Conservation (phyloP, 2,113 vertebrate genomes). For the Neodon shergylaensis region DNA sequence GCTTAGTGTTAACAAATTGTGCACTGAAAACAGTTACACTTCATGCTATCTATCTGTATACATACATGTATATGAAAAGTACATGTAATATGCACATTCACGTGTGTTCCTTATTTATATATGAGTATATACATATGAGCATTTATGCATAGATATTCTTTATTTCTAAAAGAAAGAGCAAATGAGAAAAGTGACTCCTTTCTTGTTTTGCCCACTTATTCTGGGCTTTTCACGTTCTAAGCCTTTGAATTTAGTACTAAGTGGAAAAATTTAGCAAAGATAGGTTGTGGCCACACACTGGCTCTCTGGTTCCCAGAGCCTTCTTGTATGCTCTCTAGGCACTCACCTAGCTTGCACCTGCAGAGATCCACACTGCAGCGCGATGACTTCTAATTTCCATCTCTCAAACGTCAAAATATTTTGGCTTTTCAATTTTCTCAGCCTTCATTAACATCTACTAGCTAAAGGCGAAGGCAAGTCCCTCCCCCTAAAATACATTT, state of each 20-base stretch:
- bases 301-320: not conserved
- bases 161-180: not conserved
- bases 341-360: not conserved
- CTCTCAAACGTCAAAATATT: not conserved
- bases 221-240: not conserved
- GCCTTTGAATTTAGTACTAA: not conserved
- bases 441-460: not conserved
- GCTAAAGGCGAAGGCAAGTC: too few species aligned
- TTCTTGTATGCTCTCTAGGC: not conserved
- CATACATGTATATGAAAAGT: not conserved
- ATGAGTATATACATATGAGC: not conserved
- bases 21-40: too few species aligned
- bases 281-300: not conserved
- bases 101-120: not conserved
- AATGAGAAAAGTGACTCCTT: not conserved
- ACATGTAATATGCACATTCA: not conserved
- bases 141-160: not conserved
- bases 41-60: not conserved
- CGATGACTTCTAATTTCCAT: not conserved
- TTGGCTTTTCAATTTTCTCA: not conserved
- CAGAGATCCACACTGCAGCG: not conserved
- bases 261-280: not conserved
- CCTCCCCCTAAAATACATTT: not conserved
- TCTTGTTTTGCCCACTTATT: not conserved
- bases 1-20: not conserved